Evolutionary conservation across 2,113 vertebrate genomes (phyloP).

Genomic region (Daubentonia madagascariensis): DNA sequence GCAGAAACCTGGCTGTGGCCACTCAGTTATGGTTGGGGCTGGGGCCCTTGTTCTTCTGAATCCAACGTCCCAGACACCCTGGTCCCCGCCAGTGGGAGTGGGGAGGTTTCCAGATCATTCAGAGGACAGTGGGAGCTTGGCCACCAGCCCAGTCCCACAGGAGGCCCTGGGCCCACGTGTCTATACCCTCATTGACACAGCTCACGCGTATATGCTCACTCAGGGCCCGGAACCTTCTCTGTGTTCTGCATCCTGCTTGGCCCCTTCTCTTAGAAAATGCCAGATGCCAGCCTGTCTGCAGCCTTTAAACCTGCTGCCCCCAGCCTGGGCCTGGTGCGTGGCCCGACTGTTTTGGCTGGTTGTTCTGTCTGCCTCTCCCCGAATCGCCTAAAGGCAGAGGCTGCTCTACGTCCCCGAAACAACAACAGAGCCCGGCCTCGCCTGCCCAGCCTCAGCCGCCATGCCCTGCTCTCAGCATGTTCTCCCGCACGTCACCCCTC

Average conservation of each 20-base stretch:
- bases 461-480: not conserved
- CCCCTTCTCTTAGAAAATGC: not conserved
- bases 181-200: too few species aligned
- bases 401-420: not conserved
- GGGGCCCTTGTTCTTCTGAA: too few species aligned
- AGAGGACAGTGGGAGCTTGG: not conserved
- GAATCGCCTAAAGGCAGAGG: not conserved
- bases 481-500: not conserved
- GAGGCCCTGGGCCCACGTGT: not conserved
- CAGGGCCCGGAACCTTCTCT: not conserved
- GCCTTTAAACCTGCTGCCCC: not conserved
- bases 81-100: not conserved
- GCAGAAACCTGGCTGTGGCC: not conserved
- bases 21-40: rapidly evolving
- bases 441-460: rapidly evolving
- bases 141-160: too few species aligned
- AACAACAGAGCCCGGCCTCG: not conserved
- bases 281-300: too few species aligned
- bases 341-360: too few species aligned
- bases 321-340: rapidly evolving
- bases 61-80: not conserved
- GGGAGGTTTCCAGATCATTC: not conserved
- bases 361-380: rapidly evolving
- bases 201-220: rapidly evolving
- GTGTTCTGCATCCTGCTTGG: rapidly evolving